Evolutionary conservation across 2,797 vertebrate genomes (phyloP).

Genomic region (Catamblyrhynchus diadema): DNA sequence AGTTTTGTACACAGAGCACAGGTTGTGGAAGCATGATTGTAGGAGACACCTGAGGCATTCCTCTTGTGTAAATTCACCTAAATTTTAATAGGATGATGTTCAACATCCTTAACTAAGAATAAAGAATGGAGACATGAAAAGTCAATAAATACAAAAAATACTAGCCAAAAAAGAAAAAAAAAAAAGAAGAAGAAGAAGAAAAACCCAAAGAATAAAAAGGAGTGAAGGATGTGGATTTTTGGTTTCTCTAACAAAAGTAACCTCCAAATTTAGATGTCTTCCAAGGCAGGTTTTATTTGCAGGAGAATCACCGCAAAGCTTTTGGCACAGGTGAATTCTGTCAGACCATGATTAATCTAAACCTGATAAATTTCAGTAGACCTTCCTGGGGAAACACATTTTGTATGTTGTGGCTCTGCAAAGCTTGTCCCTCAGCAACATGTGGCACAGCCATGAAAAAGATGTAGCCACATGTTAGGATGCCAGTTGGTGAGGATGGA

Average conservation of each 20-base stretch:
- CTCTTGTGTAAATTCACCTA: background rate
- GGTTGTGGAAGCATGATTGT: background rate
- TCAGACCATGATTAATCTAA: background rate
- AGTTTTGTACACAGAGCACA: background rate
- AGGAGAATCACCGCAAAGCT: background rate
- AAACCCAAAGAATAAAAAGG: no score
- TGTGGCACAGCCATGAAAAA: background rate
- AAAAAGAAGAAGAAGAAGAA: no score
- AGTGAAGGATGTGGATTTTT: rapidly evolving
- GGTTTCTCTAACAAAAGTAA: background rate
- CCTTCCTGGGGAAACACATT: rapidly evolving
- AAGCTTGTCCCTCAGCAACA: background rate
- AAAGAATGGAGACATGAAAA: background rate
- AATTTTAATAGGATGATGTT: background rate
- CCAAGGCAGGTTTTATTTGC: background rate
- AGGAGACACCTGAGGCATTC: background rate
- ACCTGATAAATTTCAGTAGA: background rate
- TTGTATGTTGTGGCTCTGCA: background rate
- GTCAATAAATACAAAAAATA: background rate
- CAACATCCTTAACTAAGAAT: background rate
- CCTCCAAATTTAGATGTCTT: background rate
- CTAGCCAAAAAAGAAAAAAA: background rate
- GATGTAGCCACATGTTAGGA: background rate
- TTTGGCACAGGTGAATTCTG: background rate
- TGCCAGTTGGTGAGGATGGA: background rate